Conservation (phyloP, 2,113 vertebrate species). For the Andinoacara biseriatus region DNA sequence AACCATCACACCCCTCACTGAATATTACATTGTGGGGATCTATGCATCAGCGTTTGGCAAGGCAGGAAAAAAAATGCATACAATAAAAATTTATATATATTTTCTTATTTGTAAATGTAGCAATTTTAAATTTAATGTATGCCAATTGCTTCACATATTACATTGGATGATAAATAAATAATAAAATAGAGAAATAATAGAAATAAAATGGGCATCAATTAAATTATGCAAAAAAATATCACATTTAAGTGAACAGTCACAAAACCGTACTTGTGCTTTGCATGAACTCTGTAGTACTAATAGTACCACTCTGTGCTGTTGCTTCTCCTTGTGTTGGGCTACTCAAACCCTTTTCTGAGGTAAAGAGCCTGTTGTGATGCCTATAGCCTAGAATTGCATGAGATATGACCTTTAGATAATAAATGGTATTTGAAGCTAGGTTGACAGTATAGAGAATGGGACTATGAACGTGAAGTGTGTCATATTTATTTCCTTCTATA, state of each 20-base stretch:
- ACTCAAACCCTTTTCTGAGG: neutral
- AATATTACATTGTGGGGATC: neutral
- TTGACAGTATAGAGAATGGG: neutral
- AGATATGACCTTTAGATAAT: neutral
- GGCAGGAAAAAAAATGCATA: neutral
- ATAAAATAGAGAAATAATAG: no score
- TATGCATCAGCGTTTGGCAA: neutral
- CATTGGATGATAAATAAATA: neutral
- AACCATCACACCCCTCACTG: neutral
- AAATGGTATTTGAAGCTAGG: neutral
- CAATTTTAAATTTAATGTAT: neutral
- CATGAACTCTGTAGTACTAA: neutral
- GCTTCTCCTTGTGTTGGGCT: neutral
- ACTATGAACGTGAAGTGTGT: neutral
- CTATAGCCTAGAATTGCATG: neutral
- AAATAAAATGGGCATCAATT: neutral
- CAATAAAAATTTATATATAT: neutral
- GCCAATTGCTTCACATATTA: neutral
- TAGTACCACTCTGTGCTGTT: neutral
- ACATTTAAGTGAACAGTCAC: neutral
- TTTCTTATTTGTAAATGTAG: neutral
- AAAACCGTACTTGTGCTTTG: neutral
- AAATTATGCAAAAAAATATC: neutral
- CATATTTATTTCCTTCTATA: neutral
- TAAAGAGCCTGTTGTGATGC: neutral